Base-by-base conservation (phyloP, 2,888 invertebrate genomes). In the Drosophila subquinaria region DNA sequence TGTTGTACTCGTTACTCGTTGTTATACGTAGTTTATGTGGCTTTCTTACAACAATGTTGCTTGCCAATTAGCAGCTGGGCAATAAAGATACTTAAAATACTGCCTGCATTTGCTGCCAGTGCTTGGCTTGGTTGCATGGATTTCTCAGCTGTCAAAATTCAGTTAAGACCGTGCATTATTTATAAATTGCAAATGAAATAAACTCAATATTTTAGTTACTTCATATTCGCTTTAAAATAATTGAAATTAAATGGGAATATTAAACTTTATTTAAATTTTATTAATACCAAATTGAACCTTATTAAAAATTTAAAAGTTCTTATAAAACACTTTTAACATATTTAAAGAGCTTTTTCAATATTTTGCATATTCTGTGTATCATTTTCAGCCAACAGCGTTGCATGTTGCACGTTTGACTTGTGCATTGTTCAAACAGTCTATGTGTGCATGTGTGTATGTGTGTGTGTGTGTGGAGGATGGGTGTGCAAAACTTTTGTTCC, bases 381-480 rank as follows among this genome's bases (percentile, higher is more conserved):
- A 35, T 30, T 48, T 64, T 11, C 51, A 55, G 69, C 63, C 66
- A 56, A 50, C 52, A 76, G 64, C 70, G 74, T 81, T 81, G 75
- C 69, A 68, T 73, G 73, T 78, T 73, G 77, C 64, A 69, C 69
- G 71, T 69, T 75, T 80, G 85, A 82, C 78, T 82, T 77, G 75
- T 56, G 59, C 73, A 48, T 66, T 65, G 79, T 78, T 86, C 71
- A 76, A 81, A 82, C 56, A 55, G 59, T 43, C 40, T 53, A 27
- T n/a, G 66, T 43, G 50, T 30, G 50, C 15, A 33, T 13, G 66
- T 40, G 17, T n/a, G 48, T 15, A 13, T n/a, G n/a, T 20, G 53
- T 13, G 15, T 33, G 15, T 23, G 9, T 11, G 30, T 17, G 45
- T 30, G 9, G n/a, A 38, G 45, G 30, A 15, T 42, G 38, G 9